A percentile compares a stretch with the other conserved stretches of the same genome.
phyloP scores from a whole-genome alignment of 2,888 invertebrate genomes.

The Quadroppia sp. region DNA sequence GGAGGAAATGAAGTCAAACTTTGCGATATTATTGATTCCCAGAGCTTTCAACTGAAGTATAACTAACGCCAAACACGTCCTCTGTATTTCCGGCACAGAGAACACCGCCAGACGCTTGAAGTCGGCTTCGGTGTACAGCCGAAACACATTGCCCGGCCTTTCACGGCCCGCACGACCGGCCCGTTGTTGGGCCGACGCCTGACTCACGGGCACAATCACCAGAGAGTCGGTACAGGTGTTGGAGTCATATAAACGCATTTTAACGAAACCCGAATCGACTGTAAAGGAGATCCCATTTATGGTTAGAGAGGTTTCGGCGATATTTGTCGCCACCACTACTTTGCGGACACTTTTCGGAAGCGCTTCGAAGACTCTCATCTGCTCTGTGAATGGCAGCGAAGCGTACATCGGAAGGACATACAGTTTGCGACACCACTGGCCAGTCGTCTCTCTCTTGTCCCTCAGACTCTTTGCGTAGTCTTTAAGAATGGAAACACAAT shows the following conservation, averaged over 20 bases:
- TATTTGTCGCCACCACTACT: conserved; percentile 88
- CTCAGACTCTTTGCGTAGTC: conserved; percentile 51
- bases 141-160: conserved; percentile 74
- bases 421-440: conserved; percentile 57
- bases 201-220: conserved; percentile 74
- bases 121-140: conserved; percentile 63
- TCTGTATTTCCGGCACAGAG: conserved; percentile 86
- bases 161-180: conserved; percentile 88
- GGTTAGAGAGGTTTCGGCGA: conserved; percentile 94
- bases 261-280: conserved; percentile 93
- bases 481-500: conserved; percentile 56
- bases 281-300: conserved; percentile 89
- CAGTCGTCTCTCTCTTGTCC: conserved; percentile 37
- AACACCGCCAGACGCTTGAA: conserved; percentile 65
- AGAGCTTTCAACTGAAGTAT: conserved; percentile 86
- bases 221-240: conserved; percentile 76
- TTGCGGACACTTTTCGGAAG: conserved; percentile 70
- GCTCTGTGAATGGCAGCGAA: conserved; percentile 75
- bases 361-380: conserved; percentile 74
- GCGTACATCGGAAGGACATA: conserved; percentile 86
- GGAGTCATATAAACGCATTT: conserved; percentile 81
- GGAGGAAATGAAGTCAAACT: conserved; percentile 85
- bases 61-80: conserved; percentile 77
- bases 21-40: conserved; percentile 83
- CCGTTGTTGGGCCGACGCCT: conserved; percentile 83